Percentiles rank a stretch among this genome's conserved stretches.
phyloP scores from a whole-genome alignment of 2,797 vertebrate species.

The Pelobates cultripes region DNA sequence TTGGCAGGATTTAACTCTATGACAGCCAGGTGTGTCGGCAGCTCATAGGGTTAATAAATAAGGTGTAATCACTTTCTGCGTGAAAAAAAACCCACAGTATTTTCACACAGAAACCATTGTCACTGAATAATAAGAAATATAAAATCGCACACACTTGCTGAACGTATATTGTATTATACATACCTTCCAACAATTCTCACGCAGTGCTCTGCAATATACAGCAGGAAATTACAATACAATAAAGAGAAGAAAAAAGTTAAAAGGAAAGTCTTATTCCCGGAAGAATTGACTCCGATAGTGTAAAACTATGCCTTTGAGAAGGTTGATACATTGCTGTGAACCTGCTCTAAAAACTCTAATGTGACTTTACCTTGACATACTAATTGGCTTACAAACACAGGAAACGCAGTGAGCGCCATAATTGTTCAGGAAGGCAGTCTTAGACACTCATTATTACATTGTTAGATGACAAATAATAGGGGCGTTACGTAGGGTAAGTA shows the following conservation, averaged over 20 bases:
- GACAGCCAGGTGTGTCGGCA: background rate
- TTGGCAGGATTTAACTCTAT: background rate
- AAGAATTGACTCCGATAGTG: constrained; percentile 11
- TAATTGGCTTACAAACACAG: background rate
- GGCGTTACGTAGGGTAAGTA: background rate
- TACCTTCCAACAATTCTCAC: too few relatives aligned
- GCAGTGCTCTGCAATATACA: constrained; percentile 1
- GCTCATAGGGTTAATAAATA: background rate
- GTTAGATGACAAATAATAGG: background rate
- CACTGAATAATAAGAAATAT: constrained; percentile 4
- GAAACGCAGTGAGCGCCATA: background rate
- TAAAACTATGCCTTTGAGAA: background rate
- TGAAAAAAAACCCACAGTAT: background rate
- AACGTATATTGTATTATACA: constrained; percentile 20
- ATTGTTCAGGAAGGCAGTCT: background rate
- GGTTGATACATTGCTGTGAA: background rate
- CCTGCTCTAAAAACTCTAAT: constrained; percentile 16
- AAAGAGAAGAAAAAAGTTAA: background rate
- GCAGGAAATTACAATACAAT: constrained; percentile 44
- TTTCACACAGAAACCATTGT: background rate
- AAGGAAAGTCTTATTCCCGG: constrained; percentile 17
- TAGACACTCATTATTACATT: background rate
- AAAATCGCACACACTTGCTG: background rate
- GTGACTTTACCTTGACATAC: background rate
- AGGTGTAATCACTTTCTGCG: background rate